Base-by-base conservation (phyloP, 2,797 vertebrate species). In the Myotis myotis region DNA sequence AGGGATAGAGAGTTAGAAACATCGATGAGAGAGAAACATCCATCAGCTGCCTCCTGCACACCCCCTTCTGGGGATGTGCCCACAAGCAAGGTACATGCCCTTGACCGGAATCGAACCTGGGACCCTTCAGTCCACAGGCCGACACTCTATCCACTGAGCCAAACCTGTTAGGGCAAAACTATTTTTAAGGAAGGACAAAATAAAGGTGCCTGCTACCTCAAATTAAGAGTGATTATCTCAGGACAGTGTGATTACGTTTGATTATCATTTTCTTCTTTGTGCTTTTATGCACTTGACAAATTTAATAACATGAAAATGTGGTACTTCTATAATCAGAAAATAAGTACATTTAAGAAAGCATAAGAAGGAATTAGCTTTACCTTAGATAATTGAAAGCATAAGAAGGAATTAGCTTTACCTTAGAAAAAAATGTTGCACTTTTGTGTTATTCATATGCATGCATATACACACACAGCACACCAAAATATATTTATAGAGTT, bases 321-420 rank as follows among this genome's bases (percentile, higher is more conserved):
- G 66, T 87, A 85, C 47, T 90, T 88, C 17, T 49, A 82, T 55
- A 85, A 62, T 92, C 68, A 92, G 80, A 76, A 88, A 92, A 57
- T 80, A 64, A 49, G 12, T 64, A 47, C 12, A 90, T 62, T 84
- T 87, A 68, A 72, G 57, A 93, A 87, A 64, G n/a, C 30, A 38
- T 57, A 44, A 62, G 3, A 55, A 66, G 8, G 15, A 17, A 68
- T 79, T 79, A 84, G 4, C 49, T 95, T 36, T 91, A 71, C 41
- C 66, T 72, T 6, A 15, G 36, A 71, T 78, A 84, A 89, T 1
- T 64, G 57, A 93, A 87, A 64, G n/a, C 30, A 38, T 57, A 44
- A 62, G 3, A 55, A 66, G 8, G 15, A 17, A 68, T 79, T 79
- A 84, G 4, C 49, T 95, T 36, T 91, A 71, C 41, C 66, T 72